A percentile compares a stretch with the other conserved stretches of the same genome.
Evolutionary conservation across 92 coral and sea anemone genomes (phyloP).

Genomic region (Isaurus tuberculatus): DNA sequence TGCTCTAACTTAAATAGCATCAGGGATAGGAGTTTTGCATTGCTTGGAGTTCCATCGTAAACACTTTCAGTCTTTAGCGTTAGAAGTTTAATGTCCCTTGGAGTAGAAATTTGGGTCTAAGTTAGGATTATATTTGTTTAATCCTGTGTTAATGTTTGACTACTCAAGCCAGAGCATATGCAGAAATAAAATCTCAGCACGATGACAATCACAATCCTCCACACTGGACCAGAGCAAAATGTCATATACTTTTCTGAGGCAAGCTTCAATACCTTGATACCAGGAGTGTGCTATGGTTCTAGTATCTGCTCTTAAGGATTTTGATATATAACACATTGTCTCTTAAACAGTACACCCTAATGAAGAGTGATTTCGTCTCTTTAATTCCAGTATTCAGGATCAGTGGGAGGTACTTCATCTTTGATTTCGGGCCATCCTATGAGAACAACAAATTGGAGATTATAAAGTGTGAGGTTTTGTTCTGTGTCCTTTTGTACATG

Average conservation of each 20-base stretch:
- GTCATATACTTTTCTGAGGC: slow-evolving; percentile 29
- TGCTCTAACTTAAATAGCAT: too few species aligned
- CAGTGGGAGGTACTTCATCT: neutral
- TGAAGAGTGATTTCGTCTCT: neutral
- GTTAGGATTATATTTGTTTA: too few species aligned
- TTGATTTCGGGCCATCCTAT: neutral
- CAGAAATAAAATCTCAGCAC: too few species aligned
- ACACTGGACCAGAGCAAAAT: slow-evolving; percentile 22
- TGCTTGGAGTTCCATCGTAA: too few species aligned
- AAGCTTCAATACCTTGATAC: slow-evolving; percentile 30
- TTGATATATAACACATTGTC: neutral
- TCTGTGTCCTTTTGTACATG: neutral
- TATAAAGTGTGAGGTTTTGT: neutral
- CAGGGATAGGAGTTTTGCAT: too few species aligned
- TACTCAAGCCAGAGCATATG: too few species aligned
- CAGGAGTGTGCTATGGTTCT: slow-evolving; percentile 15
- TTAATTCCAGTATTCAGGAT: neutral
- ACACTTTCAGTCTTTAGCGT: too few species aligned
- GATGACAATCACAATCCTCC: too few species aligned
- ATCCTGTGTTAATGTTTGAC: too few species aligned
- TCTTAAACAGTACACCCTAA: neutral
- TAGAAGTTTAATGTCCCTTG: too few species aligned
- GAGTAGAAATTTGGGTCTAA: too few species aligned
- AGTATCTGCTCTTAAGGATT: neutral
- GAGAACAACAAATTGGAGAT: neutral